Base-by-base conservation (phyloP, 2,113 vertebrate species). In the Anser cygnoides region DNA sequence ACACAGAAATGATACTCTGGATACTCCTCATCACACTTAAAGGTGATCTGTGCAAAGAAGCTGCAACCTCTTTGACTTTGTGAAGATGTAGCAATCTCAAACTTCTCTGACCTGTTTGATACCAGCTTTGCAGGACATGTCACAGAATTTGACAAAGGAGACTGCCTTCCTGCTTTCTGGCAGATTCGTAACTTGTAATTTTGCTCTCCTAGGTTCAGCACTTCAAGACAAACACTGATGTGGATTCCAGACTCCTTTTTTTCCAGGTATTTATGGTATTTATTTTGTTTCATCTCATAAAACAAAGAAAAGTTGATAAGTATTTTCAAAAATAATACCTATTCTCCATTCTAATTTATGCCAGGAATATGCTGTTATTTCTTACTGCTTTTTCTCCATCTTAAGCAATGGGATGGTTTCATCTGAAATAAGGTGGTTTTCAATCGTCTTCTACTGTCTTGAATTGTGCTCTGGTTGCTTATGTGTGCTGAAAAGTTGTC, bases 161-260 rank as follows among this genome's bases (percentile, higher is more conserved):
- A 4, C 7, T 92, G 92, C 11, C 23, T 81, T 78, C 3, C 5
- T 81, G 21, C 63, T 90, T 73, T 90, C 7, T 17, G 20, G 3
- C 46, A 87, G 28, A 84, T 71, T 88, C 50, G 78, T 89, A 62
- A 41, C 55, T 89, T 92, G 10, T 92, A 74, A 97, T 61, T 96
- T 94, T 95, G n/a, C 35, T 87, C 92, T 95, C 95, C 28, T 92
- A 99, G 99, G 93, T 99, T 99, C 97, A 99, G 99, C 98, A 99
- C 99, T 84, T 99, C 99, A 93, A 98, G 99, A 93, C 99, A 99
- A 97, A 99, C 99, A 63, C 98, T 99, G 37, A 99, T 99, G 98
- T 99, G 99, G 99, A 99, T 99, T 98, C 99, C 99, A 93, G 99
- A 99, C 97, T 99, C 99, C 16, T 99, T 99, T 98, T 99, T 99